Percentiles rank a stretch among this genome's conserved stretches.
These are phyloP conservation scores for Tetropium fuscum DNA, from an alignment of 2,888 invertebrate genomes.

Conservation along the genomic window DNA sequence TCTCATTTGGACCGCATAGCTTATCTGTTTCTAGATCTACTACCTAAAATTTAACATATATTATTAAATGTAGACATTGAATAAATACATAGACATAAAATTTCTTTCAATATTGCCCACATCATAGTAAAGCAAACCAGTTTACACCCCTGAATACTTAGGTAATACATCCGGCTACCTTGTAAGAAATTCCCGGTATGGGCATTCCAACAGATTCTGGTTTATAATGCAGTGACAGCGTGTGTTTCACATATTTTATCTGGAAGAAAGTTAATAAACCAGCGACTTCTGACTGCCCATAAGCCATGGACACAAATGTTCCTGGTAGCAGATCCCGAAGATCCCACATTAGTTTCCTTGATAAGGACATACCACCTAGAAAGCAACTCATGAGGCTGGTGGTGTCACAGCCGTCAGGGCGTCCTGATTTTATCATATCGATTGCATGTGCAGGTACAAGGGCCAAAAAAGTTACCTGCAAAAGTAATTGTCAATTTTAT, in stretches of 20 bases:
- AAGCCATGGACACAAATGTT: constrained; percentile 53
- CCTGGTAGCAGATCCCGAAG: constrained; percentile 60
- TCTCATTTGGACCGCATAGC: constrained; percentile 60
- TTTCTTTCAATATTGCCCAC: neutral
- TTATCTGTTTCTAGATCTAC: constrained; percentile 56
- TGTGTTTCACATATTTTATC: constrained; percentile 49
- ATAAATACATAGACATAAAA: neutral
- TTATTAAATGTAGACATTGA: constrained; percentile 33
- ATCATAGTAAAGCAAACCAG: neutral
- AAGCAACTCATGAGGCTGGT: constrained; percentile 49
- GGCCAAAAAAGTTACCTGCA: constrained; percentile 51
- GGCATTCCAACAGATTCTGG: constrained; percentile 54
- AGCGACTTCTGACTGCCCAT: constrained; percentile 60
- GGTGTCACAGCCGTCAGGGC: constrained; percentile 58
- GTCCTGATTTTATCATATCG: constrained; percentile 51
- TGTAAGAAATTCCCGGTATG: constrained; percentile 51
- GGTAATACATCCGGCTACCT: too few species aligned
- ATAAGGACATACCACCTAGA: constrained; percentile 56
- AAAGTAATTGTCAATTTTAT: too few species aligned
- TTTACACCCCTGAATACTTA: neutral
- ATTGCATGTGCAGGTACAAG: constrained; percentile 52
- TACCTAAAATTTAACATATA: constrained; percentile 56
- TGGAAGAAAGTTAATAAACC: constrained; percentile 54
- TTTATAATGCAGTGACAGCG: constrained; percentile 50
- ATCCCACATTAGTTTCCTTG: constrained; percentile 45